These are phyloP conservation scores for Grus americana DNA, from an alignment of 2,113 vertebrate species.

Conservation along the genomic window DNA sequence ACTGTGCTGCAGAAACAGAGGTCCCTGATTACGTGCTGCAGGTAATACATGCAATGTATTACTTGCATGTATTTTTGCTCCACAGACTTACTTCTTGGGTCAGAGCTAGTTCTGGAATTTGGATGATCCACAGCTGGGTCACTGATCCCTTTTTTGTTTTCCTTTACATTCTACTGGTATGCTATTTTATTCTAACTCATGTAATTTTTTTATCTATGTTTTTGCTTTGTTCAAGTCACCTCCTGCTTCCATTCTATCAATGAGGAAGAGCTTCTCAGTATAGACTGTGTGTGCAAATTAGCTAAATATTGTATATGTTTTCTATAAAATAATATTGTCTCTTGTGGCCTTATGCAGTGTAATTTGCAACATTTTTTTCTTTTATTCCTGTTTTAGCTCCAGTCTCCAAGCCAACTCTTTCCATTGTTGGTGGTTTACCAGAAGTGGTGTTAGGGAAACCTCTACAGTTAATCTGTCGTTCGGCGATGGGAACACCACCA, in stretches of 20 bases:
- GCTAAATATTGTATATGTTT: neutral
- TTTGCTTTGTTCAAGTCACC: neutral
- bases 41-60: neutral
- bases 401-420: conserved; percentile 61
- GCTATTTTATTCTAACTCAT: neutral
- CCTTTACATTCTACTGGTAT: neutral
- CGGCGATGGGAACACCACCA: conserved; percentile 54
- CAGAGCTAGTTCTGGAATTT: neutral
- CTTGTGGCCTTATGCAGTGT: neutral
- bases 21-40: neutral
- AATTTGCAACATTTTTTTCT: neutral
- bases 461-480: conserved; percentile 44
- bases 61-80: neutral
- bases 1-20: neutral
- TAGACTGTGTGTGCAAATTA: neutral
- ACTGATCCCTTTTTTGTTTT: neutral
- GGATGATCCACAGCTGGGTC: neutral
- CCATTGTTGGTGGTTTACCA: neutral
- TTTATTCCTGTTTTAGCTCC: conserved; percentile 56
- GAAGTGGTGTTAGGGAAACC: conserved; percentile 57
- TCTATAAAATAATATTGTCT: neutral
- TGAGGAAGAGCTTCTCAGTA: neutral
- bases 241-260: neutral
- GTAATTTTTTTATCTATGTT: neutral
- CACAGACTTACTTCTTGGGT: neutral